Conservation (phyloP, 2,113 vertebrate species). For the Oceanites oceanicus region DNA sequence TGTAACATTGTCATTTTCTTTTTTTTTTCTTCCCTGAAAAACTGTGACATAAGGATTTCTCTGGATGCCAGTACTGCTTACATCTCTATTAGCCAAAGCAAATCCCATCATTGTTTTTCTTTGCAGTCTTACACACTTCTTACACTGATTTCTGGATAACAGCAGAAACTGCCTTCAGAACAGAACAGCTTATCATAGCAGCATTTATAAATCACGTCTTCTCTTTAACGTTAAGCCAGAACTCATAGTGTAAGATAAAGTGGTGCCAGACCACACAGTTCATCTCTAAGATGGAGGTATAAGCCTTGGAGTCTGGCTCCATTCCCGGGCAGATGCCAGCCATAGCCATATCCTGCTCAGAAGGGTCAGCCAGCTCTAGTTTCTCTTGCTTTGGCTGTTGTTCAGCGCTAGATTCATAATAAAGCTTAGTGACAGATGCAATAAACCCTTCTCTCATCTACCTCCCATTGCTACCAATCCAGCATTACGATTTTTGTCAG, state of each 20-base stretch:
- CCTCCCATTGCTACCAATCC: not conserved
- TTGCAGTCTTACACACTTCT: not conserved
- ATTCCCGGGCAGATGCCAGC: conserved; percentile 46
- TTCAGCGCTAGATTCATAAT: conserved; percentile 15
- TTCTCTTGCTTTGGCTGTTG: conserved; percentile 19
- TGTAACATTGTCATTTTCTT: not conserved
- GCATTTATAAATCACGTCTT: not conserved
- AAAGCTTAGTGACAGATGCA: conserved; percentile 33
- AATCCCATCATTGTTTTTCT: not conserved
- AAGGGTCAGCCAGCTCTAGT: not conserved
- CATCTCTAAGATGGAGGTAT: not conserved
- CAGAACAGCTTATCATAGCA: not conserved
- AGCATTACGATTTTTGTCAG: not conserved
- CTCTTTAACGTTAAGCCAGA: not conserved
- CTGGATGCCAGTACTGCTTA: not conserved
- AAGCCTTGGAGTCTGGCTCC: conserved; percentile 7
- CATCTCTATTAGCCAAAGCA: not conserved
- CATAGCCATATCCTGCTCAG: not conserved
- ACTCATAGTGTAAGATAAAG: not conserved
- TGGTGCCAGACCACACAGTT: not conserved
- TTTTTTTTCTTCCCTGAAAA: not conserved
- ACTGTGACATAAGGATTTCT: not conserved
- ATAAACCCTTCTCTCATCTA: conserved; percentile 19
- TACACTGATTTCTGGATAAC: not conserved
- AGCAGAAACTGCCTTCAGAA: not conserved